Base-by-base conservation (phyloP, 2,113 vertebrate genomes). In the Progne subis region DNA sequence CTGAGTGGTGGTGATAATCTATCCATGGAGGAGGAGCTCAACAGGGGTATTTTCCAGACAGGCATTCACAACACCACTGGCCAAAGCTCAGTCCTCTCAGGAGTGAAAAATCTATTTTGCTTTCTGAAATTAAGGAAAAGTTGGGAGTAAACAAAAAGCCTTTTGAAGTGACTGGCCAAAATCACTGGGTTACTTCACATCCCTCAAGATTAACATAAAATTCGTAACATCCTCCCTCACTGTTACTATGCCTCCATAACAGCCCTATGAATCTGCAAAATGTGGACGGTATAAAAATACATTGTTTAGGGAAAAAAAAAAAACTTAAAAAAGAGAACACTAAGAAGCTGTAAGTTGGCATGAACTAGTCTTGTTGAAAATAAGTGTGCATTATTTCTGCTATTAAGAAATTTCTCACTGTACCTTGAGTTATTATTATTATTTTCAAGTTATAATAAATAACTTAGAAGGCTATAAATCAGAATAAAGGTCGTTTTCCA, bases 311-410 rank as follows among this genome's bases (percentile, higher is more conserved):
- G 37, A 9, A 9, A 37, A 37, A 37, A 11, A 53, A n/a, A 18
- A 1, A 28, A 14, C 11, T 12, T 14, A 7, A 11, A 1, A 2
- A 37, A 2, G 59, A 21, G 24, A 44, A 14, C 18, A 37, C 7
- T 9, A 43, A 68, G 28, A 56, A 59, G 5, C 16, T 56, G 11
- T 41, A 68, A 86, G 39, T 31, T 31, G 10, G 0, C 5, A 34
- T 44, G 20, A 82, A 43, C 6, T 15, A 57, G 2, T n/a, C 12
- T 72, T 63, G 4, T 32, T 56, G 28, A 84, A 72, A 75, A 10
- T 34, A 43, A 3, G 3, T 6, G 20, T 37, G 6, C 2, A 11
- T 44, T 86, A 37, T 67, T 82, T 76, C 24, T 82, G 5, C 17
- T 70, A 18, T 39, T 57, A 24, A 55, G 24, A 90, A 52, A 47